These are phyloP conservation scores for Labeo rohita DNA, from an alignment of 2,113 vertebrate species.

Conservation along the genomic window DNA sequence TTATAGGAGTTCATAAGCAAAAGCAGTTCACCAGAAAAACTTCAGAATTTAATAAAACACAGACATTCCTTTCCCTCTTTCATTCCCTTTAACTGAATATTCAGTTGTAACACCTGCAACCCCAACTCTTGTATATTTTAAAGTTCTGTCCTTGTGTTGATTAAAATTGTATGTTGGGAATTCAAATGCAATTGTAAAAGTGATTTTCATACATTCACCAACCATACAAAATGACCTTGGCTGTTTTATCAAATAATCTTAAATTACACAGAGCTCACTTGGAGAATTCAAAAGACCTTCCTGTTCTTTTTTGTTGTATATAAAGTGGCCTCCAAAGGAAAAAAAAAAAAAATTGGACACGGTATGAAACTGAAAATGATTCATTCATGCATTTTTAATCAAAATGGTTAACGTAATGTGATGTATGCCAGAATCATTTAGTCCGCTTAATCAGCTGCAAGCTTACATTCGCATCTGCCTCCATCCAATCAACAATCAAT, in stretches of 20 bases:
- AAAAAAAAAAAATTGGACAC: neutral
- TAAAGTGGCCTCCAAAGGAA: neutral
- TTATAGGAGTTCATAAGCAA: neutral
- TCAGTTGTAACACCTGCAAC: neutral
- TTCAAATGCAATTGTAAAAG: slow-evolving; percentile 1
- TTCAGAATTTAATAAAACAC: neutral
- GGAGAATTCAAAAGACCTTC: neutral
- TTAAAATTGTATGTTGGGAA: neutral
- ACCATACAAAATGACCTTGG: neutral
- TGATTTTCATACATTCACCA: neutral
- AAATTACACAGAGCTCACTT: neutral
- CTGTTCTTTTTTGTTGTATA: neutral
- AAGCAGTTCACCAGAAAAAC: neutral
- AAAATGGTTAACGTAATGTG: neutral
- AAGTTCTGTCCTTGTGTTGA: neutral
- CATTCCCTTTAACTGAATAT: neutral
- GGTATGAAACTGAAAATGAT: neutral
- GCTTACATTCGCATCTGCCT: neutral
- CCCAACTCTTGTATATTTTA: neutral
- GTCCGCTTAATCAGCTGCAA: neutral
- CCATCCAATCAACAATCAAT: neutral
- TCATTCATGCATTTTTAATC: neutral
- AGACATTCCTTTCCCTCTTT: neutral
- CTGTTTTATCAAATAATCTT: neutral
- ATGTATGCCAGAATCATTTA: neutral